phyloP scores from a whole-genome alignment of 1,140 invertebrate genomes.

The Cardiocondyla obscurior region DNA sequence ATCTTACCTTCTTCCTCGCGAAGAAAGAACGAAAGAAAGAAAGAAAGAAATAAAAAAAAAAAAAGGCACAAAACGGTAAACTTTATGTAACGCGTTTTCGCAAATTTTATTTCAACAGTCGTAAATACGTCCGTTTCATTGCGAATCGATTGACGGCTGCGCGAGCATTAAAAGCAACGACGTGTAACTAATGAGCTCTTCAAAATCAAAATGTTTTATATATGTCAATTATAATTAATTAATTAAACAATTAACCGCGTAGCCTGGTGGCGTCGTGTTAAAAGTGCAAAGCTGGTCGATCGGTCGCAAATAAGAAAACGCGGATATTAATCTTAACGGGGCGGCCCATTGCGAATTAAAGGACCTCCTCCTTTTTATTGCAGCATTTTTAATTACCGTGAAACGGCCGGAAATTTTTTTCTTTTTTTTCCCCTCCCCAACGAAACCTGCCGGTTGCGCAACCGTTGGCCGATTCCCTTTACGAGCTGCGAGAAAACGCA shows the following conservation, averaged over 20 bases:
- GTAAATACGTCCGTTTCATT: neutral
- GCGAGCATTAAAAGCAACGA: neutral
- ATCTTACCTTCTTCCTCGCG: neutral
- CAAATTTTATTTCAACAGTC: conserved; percentile 4
- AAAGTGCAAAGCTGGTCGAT: neutral
- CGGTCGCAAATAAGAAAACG: conserved; percentile 42
- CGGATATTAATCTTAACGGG: conserved; percentile 66
- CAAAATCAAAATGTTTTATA: conserved; percentile 57
- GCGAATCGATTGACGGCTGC: neutral
- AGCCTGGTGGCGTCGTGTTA: conserved; percentile 63
- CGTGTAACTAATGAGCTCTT: conserved; percentile 45
- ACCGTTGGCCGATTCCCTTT: conserved; percentile 50
- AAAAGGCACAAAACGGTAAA: no score
- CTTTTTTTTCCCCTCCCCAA: conserved; percentile 49
- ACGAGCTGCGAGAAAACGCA: conserved; percentile 69
- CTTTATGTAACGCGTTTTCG: neutral
- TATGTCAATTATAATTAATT: conserved; percentile 71
- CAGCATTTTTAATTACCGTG: conserved; percentile 77
- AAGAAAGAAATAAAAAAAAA: no score
- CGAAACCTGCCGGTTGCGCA: conserved; percentile 11
- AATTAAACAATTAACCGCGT: conserved; percentile 72
- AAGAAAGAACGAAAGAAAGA: neutral
- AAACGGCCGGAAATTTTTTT: conserved; percentile 66
- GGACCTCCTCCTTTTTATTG: conserved; percentile 67
- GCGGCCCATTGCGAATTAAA: conserved; percentile 70